A percentile compares a stretch with the other conserved stretches of the same genome.
These are phyloP conservation scores for Gymnodraco acuticeps DNA, from an alignment of 2,797 vertebrate genomes.

Conservation along the genomic window DNA sequence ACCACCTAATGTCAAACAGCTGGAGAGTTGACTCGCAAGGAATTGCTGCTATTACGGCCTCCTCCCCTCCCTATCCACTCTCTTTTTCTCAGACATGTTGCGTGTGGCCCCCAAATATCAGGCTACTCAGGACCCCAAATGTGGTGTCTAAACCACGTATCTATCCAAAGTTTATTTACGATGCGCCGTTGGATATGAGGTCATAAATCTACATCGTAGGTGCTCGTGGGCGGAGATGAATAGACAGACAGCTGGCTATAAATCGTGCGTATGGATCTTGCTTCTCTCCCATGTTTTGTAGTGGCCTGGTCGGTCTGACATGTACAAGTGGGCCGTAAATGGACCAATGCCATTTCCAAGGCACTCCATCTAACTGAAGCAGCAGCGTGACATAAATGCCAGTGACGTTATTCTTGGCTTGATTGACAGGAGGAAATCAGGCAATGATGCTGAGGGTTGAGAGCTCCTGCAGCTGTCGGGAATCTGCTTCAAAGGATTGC, in stretches of 20 bases:
- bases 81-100: conserved; percentile 40
- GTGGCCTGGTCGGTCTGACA: conserved; percentile 25
- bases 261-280: conserved; percentile 48
- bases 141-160: background rate
- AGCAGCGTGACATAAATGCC: conserved; percentile 51
- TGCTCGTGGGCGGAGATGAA: conserved; percentile 52
- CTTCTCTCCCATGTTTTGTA: conserved; percentile 16
- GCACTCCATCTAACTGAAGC: conserved; percentile 63
- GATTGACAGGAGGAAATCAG: conserved; percentile 63
- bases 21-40: conserved; percentile 60
- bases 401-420: conserved; percentile 51
- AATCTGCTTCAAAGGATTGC: conserved; percentile 56
- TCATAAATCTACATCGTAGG: conserved; percentile 51
- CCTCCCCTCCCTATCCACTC: conserved; percentile 27
- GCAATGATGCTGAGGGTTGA: conserved; percentile 29
- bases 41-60: conserved; percentile 38
- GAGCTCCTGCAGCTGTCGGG: conserved; percentile 46
- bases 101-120: conserved; percentile 47
- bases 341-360: conserved; percentile 50
- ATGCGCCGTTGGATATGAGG: conserved; percentile 27
- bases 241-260: conserved; percentile 48
- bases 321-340: conserved; percentile 30
- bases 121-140: conserved; percentile 22
- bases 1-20: conserved; percentile 80
- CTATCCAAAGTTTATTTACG: conserved; percentile 50